Base-by-base conservation (phyloP, 2,113 vertebrate species). In the Grammomys surdaster region DNA sequence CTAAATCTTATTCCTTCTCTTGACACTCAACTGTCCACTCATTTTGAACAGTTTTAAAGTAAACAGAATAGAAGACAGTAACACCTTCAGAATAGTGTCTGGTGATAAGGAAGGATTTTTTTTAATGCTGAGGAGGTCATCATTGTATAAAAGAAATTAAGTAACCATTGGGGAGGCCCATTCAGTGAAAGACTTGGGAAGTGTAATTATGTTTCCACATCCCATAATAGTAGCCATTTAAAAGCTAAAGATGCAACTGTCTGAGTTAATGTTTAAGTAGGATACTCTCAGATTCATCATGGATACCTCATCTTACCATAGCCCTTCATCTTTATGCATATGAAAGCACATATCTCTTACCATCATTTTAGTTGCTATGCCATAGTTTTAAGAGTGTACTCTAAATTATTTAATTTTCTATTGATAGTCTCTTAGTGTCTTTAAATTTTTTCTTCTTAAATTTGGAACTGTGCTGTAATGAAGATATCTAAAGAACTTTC, bases 141-240 rank as follows among this genome's bases (percentile, higher is more conserved):
- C 40, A 40, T 70, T 95, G 8, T 95, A 43, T 20, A 54, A 90
- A 92, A 67, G 60, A 65, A 82, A 90, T 94, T 72, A 48, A n/a
- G 1, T 56, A 67, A 86, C 33, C 28, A 19, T 54, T 56, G 26
- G 72, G 90, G 16, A 86, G 5, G 60, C 96, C 1, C 26, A 11
- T 84, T 95, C 28, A 80, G 48, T 40, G 80, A 93, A 69, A 63
- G 16, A 86, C 63, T 54, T 88, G 58, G 75, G 78, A 46, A 93
- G 67, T 78, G 17, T 33, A 97, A 70, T 69, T 87, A 67, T 87
- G 1, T 14, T 20, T 9, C n/a, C 28, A 77, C 54, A 73, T 58
- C 10, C 11, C 33, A 36, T 31, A 84, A 51, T 1, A 88, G 43
- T 89, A 40, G 67, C 46, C 33, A 24, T 82, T 60, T 95, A 65